Evolutionary conservation across 2,888 invertebrate species (phyloP).

Genomic region (Muscina levida): DNA sequence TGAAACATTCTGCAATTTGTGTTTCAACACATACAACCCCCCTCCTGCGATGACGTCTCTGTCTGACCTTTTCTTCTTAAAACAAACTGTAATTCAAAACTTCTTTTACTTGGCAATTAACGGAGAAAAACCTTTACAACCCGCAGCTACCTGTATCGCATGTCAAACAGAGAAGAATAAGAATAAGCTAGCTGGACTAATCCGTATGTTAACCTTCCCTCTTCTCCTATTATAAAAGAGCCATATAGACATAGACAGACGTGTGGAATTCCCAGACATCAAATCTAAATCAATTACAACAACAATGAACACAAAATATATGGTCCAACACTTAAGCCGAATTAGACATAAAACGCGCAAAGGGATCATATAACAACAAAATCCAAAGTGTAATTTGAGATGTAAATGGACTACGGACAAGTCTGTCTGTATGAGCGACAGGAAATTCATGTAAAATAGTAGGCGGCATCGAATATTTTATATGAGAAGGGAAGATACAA

Average conservation of each 20-base stretch:
- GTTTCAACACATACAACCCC: background rate
- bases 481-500: slow-evolving; percentile 25
- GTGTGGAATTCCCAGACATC: background rate
- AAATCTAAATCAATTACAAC: slow-evolving; percentile 1
- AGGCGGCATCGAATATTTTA: slow-evolving; percentile 36
- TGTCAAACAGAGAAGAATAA: background rate
- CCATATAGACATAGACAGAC: background rate
- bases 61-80: background rate
- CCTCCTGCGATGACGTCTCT: background rate
- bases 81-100: background rate
- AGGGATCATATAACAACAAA: background rate
- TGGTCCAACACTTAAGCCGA: background rate
- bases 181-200: background rate
- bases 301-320: background rate
- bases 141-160: background rate
- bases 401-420: slow-evolving; percentile 23
- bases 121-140: background rate
- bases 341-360: background rate
- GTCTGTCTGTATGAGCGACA: too few relatives aligned
- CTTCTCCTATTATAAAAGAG: background rate
- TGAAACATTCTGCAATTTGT: too few relatives aligned
- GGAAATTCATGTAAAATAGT: slow-evolving; percentile 37
- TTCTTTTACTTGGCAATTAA: slow-evolving; percentile 7
- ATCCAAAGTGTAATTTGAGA: slow-evolving; percentile 41
- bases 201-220: background rate